phyloP scores from a whole-genome alignment of 2,888 invertebrate species.

The Drosophila birchii region DNA sequence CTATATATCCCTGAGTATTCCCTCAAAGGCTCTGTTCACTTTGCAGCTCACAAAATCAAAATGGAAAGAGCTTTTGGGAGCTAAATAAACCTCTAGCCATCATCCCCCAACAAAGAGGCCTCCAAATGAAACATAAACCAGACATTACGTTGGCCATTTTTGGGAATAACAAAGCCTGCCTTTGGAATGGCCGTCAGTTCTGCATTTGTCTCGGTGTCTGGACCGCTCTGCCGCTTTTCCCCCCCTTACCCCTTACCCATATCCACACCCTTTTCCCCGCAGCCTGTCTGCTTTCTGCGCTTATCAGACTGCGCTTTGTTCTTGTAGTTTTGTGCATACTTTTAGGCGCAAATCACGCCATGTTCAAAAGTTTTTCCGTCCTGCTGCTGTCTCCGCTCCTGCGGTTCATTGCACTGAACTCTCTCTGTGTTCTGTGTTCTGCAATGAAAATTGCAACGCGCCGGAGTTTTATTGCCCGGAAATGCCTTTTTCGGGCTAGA shows the following conservation, averaged over 20 bases:
- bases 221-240: not conserved
- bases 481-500: constrained; percentile 59
- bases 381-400: constrained; percentile 23
- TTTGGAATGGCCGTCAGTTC: constrained; percentile 19
- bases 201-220: constrained; percentile 22
- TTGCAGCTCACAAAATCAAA: not conserved
- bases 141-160: constrained; percentile 28
- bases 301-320: constrained; percentile 50
- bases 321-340: constrained; percentile 52
- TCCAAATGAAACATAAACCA: constrained; percentile 9
- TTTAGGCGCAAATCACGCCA: constrained; percentile 60
- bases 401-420: constrained; percentile 68
- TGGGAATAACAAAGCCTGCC: constrained; percentile 22
- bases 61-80: not conserved
- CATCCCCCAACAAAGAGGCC: not conserved
- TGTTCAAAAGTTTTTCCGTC: constrained; percentile 55
- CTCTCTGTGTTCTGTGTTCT: constrained; percentile 1
- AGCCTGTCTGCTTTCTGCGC: constrained; percentile 32
- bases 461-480: constrained; percentile 72
- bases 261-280: not conserved
- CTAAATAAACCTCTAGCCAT: not conserved
- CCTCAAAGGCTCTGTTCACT: not conserved
- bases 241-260: not conserved
- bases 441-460: constrained; percentile 61
- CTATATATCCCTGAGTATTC: not conserved